Base-by-base conservation (phyloP, 2,113 vertebrate species). In the Motacilla alba region DNA sequence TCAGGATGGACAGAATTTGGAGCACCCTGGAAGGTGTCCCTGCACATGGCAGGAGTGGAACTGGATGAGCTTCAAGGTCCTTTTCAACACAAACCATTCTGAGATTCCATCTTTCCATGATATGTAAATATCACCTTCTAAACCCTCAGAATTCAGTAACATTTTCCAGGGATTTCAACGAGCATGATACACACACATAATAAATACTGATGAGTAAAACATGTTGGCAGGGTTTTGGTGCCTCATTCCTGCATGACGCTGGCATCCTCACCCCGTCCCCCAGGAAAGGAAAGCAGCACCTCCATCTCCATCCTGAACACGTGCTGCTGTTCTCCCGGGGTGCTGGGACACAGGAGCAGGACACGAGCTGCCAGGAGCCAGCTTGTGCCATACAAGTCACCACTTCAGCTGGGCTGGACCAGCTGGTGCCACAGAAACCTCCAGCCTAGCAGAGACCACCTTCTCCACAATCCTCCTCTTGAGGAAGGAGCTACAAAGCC, bases 1-100 rank as follows among this genome's bases (percentile, higher is more conserved):
- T 26, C 79, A 69, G 79, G n/a, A 0, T 69, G 39, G 52, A 82
- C 0, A 0, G 39, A 6, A 16, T 9, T 30, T 24, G 55, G 70
- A 70, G 27, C 56, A 47, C 0, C 35, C 35, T 63, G 79, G 35
- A 0, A 63, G 10, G 22, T 16, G 63, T 33, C 47, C 41, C 35
- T 49, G 26, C 24, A 11, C n/a, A 31, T 9, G n/a, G 39, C 53
- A 53, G 37, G 69, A 49, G 39, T 31, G 17, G 30, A 4, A 43
- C 5, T 30, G n/a, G 55, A 23, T 31, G 41, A 8, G 14, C 11
- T 70, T 69, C 46, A 11, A 33, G 14, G 21, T 55, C 21, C 21
- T 3, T 90, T 13, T 11, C 30, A 69, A 56, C 10, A 49, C 31
- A 35, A 62, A 35, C 63, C 41, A 55, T 3, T 19, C 41, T 20